These are phyloP conservation scores for Oligia fasciuncula DNA, from an alignment of 2,888 invertebrate species.

Conservation along the genomic window DNA sequence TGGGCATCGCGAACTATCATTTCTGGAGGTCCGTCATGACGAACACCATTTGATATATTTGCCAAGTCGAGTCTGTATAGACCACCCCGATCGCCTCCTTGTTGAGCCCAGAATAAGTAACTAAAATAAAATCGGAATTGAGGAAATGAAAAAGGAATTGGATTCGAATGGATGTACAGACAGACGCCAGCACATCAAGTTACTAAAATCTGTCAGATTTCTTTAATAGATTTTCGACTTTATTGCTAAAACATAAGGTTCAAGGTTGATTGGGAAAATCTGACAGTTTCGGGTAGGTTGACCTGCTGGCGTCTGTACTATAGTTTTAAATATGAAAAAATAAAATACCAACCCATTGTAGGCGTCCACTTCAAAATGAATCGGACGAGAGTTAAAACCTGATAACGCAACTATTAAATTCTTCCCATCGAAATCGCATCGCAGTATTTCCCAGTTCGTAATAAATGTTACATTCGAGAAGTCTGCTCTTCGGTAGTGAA, in stretches of 20 bases:
- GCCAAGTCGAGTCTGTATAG: slow-evolving; percentile 94
- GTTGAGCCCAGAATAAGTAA: slow-evolving; percentile 94
- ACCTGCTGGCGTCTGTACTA: too few relatives aligned
- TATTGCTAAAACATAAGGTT: too few relatives aligned
- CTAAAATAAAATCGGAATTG: slow-evolving; percentile 78
- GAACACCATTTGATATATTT: slow-evolving; percentile 93
- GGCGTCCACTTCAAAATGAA: slow-evolving; percentile 97
- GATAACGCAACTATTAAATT: slow-evolving; percentile 92
- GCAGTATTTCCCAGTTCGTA: slow-evolving; percentile 92
- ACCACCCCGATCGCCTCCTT: slow-evolving; percentile 90
- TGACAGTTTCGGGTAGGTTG: too few relatives aligned
- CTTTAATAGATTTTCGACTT: too few relatives aligned
- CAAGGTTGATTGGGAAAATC: too few relatives aligned
- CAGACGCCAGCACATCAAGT: too few relatives aligned
- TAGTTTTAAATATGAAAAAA: neutral
- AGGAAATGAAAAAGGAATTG: neutral
- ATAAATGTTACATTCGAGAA: slow-evolving; percentile 74
- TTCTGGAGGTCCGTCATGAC: slow-evolving; percentile 92
- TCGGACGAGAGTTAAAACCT: slow-evolving; percentile 92
- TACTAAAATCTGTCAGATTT: too few relatives aligned
- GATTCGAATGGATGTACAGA: neutral
- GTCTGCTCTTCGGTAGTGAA: slow-evolving; percentile 86
- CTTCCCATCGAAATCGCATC: slow-evolving; percentile 94
- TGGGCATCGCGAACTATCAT: slow-evolving; percentile 91
- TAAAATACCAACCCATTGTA: slow-evolving; percentile 93